Base-by-base conservation (phyloP, 2,113 vertebrate genomes). In the Caretta caretta region DNA sequence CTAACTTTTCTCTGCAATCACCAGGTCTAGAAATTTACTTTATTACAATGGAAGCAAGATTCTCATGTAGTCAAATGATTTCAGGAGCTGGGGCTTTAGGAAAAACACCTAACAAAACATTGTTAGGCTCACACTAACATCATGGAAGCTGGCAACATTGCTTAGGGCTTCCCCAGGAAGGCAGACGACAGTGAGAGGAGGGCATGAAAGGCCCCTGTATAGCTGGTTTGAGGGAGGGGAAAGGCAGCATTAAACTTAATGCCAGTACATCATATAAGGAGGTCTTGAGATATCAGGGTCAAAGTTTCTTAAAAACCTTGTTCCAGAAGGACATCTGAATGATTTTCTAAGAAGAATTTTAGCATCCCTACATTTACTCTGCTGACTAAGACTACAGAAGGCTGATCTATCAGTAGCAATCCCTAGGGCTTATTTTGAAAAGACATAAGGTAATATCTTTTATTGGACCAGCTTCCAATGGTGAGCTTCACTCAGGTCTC, bases 181-280 rank as follows among this genome's bases (percentile, higher is more conserved):
- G 57, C 56, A 25, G 56, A 25, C 24, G 54, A 56, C 54, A 25
- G 54, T 16, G 51, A 53, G 16, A 56, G 54, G 20, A 29, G 12
- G 27, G 27, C 27, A 59, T 29, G 27, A 59, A 6, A 11, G 57
- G 27, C 27, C 57, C 5, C 12, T 29, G 27, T 59, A 59, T 14
- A 59, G 57, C 12, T 59, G 57, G 27, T 59, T 14, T 59, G 57
- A 59, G 27, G 12, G 12, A 59, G 27, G 11, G 11, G 57, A 29
- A 29, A 59, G 11, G 57, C 27, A 59, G 27, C 57, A 59, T 59
- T 59, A 59, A 59, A 29, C 57, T 59, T 59, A 31, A 59, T 31
- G 27, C 85, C 89, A 85, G 22, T 78, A 27, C 49, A 96, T 88
- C 92, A 93, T 90, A 94, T 96, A 96, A 94, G 87, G 56, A 88